Evolutionary conservation across 1,140 invertebrate species (phyloP), one percentile per base, ranked within the genome.

Genomic region (Zeugodacus cucurbitae): DNA sequence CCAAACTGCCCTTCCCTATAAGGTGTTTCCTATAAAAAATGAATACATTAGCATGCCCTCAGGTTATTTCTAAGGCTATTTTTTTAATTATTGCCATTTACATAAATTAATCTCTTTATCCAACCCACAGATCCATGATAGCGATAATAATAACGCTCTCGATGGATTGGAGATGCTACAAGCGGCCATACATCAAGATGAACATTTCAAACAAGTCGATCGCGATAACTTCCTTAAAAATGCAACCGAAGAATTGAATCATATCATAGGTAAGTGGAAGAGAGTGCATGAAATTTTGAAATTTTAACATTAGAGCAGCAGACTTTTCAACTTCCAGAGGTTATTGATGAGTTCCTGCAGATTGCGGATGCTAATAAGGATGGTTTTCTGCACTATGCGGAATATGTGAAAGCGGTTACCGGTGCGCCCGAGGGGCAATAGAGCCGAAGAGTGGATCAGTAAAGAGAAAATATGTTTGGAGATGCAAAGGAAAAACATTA

Each of bases 291-390:
- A 29, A 37, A 59, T 29, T 64, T 32, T 62, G 22, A 86, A 58
- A 58, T 86, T 20, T 62, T 57, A 29, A 78, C 6, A 44, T 87
- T 41, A 78, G 85, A 78, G 64, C 58, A 78, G 48, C 37, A 88
- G 59, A 17, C 67, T 62, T 59, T 74, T 70, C 74, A 32, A 22
- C 20, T 93, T 93, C 17, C 93, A 97, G 97, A 96, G 90, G 93
- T 97, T 41, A 96, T 98, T 88, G 97, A 98, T 90, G 95, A 95
- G 91, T 96, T 97, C 34, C 90, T 98, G 17, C 93, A 94, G 88
- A 96, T 97, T 91, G 97, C 97, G 91, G 97, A 98, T 91, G 90
- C 95, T 7, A 95, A 98, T 91, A 95, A 96, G 74, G 97, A 98
- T 91, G 97, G 97, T 1, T 96, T 96, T 90, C 91, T 98, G 54